A percentile compares a stretch with the other conserved stretches of the same genome.
phyloP scores from a whole-genome alignment of 2,888 invertebrate species.

The Nebria salina region DNA sequence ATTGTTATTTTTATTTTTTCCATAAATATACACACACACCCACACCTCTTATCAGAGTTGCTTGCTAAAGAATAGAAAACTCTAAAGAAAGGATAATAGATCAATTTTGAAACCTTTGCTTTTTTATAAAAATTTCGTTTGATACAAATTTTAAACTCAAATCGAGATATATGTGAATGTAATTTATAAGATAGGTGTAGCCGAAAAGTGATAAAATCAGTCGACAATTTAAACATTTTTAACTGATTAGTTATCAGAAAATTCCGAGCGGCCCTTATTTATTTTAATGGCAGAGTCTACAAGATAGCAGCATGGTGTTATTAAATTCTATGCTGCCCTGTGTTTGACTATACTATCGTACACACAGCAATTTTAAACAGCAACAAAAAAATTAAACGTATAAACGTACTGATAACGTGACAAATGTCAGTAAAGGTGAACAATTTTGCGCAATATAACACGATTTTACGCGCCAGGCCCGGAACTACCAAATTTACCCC shows the following conservation, averaged over 20 bases:
- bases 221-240: background rate
- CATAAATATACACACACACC: background rate
- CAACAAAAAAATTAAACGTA: constrained; percentile 16
- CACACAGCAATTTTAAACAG: background rate
- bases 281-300: background rate
- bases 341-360: constrained; percentile 5
- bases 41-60: background rate
- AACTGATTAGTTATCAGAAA: constrained; percentile 4
- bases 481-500: background rate
- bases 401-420: background rate
- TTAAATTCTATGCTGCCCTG: background rate
- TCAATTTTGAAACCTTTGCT: too few relatives aligned
- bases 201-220: background rate
- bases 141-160: too few relatives aligned
- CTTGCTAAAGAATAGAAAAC: too few relatives aligned
- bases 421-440: background rate
- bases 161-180: too few relatives aligned
- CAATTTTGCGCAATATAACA: constrained; percentile 1
- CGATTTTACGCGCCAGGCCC: background rate
- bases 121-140: too few relatives aligned
- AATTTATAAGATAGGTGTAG: too few relatives aligned
- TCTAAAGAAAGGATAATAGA: too few relatives aligned
- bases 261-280: constrained; percentile 9
- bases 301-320: constrained; percentile 3
- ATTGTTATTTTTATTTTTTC: background rate